Percentiles rank a stretch among this genome's conserved stretches.
Evolutionary conservation across 2,113 vertebrate genomes (phyloP).

Genomic region (Ceyx margarethae): DNA sequence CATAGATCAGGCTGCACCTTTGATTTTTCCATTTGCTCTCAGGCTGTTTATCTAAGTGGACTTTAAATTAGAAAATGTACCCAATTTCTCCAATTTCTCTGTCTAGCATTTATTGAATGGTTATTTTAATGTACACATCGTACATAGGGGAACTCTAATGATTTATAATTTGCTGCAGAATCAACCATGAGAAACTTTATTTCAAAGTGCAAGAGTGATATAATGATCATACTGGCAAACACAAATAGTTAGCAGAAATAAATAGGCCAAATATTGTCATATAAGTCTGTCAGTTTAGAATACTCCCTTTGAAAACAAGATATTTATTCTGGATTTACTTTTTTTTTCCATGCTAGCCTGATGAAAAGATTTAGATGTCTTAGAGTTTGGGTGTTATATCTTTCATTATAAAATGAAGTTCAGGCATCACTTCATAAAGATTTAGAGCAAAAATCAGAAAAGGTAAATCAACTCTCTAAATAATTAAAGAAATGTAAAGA

Average conservation of each 20-base stretch:
- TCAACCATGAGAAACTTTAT: not conserved
- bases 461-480: not conserved
- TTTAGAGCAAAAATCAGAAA: not conserved
- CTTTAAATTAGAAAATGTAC: not conserved
- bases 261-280: not conserved
- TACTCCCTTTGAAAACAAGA: not conserved
- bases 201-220: not conserved
- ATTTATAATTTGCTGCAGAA: not conserved
- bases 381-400: not conserved
- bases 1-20: fast-evolving
- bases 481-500: not conserved
- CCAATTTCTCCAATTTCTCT: not conserved
- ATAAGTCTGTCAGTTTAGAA: not conserved
- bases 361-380: not conserved
- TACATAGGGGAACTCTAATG: not conserved
- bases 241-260: not conserved
- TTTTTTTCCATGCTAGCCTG: not conserved
- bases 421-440: not conserved
- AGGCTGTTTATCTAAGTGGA: not conserved
- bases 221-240: not conserved
- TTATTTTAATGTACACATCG: not conserved
- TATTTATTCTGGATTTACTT: not conserved
- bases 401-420: not conserved
- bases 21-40: not conserved
- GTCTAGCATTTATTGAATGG: not conserved